Percentiles rank a stretch among this genome's conserved stretches.
Conservation (phyloP, 2,113 vertebrate genomes). For the Esox niger region DNA sequence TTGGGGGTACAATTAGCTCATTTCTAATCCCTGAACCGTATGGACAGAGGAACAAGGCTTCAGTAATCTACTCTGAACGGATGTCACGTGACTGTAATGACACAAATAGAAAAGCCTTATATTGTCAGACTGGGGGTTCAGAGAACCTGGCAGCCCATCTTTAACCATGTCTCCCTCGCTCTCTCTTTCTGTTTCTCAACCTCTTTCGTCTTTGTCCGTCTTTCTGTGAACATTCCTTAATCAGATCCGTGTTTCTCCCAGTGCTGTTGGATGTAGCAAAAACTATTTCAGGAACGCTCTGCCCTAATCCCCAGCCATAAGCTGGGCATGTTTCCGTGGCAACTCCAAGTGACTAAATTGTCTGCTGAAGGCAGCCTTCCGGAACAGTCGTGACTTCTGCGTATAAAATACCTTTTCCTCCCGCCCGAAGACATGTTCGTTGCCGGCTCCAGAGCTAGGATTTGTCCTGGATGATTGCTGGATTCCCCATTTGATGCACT, state of each 20-base stretch:
- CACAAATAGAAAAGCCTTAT: constrained; percentile 43
- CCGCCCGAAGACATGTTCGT: neutral
- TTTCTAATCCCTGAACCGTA: constrained; percentile 6
- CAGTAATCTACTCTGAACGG: constrained; percentile 5
- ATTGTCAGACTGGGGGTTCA: constrained; percentile 37
- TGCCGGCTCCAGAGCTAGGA: too few relatives aligned
- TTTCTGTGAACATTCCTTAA: constrained; percentile 28
- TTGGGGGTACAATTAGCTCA: neutral
- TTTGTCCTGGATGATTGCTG: too few relatives aligned
- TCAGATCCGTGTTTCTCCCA: constrained; percentile 12
- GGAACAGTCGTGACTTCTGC: neutral
- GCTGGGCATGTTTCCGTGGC: constrained; percentile 28
- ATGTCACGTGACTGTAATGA: neutral
- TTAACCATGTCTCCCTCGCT: neutral
- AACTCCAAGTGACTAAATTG: constrained; percentile 14
- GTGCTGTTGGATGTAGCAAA: constrained; percentile 3
- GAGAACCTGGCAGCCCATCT: constrained; percentile 23
- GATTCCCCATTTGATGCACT: too few relatives aligned
- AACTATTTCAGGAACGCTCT: constrained; percentile 35
- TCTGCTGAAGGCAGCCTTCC: neutral
- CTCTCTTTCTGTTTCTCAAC: too few relatives aligned
- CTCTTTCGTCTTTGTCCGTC: constrained; percentile 4
- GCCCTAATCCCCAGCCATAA: constrained; percentile 9
- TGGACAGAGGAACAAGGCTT: neutral
- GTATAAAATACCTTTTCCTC: neutral